phyloP scores from a whole-genome alignment of 2,888 invertebrate species.

The Ormyrus nitidulus region DNA sequence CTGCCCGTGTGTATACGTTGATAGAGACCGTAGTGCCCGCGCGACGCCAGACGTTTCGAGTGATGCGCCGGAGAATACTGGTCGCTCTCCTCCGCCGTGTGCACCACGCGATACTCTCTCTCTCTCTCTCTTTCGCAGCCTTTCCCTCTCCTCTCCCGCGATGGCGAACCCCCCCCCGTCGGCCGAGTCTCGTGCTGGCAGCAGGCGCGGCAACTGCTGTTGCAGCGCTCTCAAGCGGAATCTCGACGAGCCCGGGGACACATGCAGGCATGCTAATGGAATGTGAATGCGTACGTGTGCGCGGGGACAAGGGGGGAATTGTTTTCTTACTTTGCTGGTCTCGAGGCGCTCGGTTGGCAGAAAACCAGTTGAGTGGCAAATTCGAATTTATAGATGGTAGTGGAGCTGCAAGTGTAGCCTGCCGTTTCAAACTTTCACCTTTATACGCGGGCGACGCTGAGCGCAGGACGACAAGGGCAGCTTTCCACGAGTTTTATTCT shows the following conservation, averaged over 20 bases:
- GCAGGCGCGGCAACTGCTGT: not conserved
- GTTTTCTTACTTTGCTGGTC: not conserved
- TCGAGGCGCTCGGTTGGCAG: not conserved
- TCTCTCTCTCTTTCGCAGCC: not conserved
- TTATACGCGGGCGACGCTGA: too few species aligned
- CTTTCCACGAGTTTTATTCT: too few species aligned
- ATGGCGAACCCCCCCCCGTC: not conserved
- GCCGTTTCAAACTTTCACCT: too few species aligned
- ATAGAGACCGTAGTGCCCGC: not conserved
- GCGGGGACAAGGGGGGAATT: not conserved
- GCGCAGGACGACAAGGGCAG: too few species aligned
- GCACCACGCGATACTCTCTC: not conserved
- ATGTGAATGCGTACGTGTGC: too few species aligned
- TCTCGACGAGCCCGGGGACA: too few species aligned
- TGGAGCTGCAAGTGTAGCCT: too few species aligned
- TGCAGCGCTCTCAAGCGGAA: not conserved
- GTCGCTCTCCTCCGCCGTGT: not conserved
- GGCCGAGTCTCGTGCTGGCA: not conserved
- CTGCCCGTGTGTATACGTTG: not conserved
- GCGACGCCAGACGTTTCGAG: conserved; percentile 34
- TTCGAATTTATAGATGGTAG: not conserved
- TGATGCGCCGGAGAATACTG: conserved; percentile 54
- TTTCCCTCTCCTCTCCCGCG: not conserved
- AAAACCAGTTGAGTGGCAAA: not conserved
- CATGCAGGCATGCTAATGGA: too few species aligned